Conservation (phyloP, 2,797 vertebrate species). For the Eulemur coronatus region DNA sequence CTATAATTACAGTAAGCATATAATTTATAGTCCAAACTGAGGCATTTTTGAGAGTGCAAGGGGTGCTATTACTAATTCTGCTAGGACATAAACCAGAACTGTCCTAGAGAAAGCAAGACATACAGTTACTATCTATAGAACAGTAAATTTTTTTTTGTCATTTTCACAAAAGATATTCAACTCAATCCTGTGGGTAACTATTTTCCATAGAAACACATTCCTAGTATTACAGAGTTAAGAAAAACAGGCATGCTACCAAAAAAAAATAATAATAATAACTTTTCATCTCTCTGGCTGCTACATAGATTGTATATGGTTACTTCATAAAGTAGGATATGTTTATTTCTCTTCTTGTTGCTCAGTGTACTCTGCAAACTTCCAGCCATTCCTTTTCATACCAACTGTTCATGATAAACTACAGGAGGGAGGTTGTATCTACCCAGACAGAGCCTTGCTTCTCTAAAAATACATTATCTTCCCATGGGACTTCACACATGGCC, state of each 20-base stretch:
- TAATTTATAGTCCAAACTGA: constrained; percentile 10
- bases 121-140: background rate
- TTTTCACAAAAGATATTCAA: constrained; percentile 19
- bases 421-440: constrained; percentile 11
- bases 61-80: constrained; percentile 24
- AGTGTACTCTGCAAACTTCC: background rate
- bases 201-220: constrained; percentile 10
- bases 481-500: background rate
- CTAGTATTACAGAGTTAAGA: background rate
- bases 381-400: constrained; percentile 51
- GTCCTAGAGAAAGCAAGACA: constrained; percentile 8
- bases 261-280: background rate
- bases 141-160: background rate
- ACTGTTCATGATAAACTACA: background rate
- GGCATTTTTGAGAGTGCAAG: constrained; percentile 43
- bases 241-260: constrained; percentile 34
- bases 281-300: background rate
- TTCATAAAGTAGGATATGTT: background rate
- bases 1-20: background rate
- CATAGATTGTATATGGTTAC: background rate
- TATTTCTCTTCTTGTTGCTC: constrained; percentile 1
- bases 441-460: constrained; percentile 25
- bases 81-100: background rate
- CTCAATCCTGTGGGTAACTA: constrained; percentile 18
- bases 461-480: constrained; percentile 47